Evolutionary conservation across 53 echinoderm and acorn worm genomes (phyloP).

Genomic region (Pentamera pediparva): DNA sequence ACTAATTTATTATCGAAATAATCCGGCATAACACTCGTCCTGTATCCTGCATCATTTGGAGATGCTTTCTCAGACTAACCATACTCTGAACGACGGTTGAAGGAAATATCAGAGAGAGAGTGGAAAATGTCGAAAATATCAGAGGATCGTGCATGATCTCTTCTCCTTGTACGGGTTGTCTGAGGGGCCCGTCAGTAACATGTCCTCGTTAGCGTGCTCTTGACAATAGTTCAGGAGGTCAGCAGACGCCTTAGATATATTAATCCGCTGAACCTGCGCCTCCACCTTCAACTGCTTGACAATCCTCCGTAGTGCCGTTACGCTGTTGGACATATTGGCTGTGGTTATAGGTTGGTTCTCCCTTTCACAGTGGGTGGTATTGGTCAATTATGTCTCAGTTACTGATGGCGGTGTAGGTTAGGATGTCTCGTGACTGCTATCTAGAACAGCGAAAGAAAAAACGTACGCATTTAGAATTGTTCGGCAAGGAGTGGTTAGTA

Average conservation of each 20-base stretch:
- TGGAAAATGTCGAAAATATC: background rate
- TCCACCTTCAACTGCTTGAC: slow-evolving; percentile 76
- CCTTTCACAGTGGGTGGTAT: too few species aligned
- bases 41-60: too few species aligned
- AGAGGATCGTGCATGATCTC: slow-evolving; percentile 78
- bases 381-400: too few species aligned
- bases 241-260: slow-evolving; percentile 71
- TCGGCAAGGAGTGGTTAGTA: too few species aligned
- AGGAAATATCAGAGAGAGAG: background rate
- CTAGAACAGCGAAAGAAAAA: too few species aligned
- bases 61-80: too few species aligned
- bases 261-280: slow-evolving; percentile 69
- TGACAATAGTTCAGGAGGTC: slow-evolving; percentile 74
- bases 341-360: too few species aligned
- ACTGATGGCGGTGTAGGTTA: too few species aligned
- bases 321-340: slow-evolving; percentile 50
- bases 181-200: slow-evolving; percentile 61
- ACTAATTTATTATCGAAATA: too few species aligned
- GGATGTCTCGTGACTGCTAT: too few species aligned
- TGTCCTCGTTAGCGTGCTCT: slow-evolving; percentile 63
- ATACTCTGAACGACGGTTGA: background rate
- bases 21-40: too few species aligned
- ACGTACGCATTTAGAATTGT: too few species aligned
- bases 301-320: slow-evolving; percentile 63
- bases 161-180: slow-evolving; percentile 85